Percentiles rank a stretch among this genome's conserved stretches.
These are phyloP conservation scores for Hypomecis punctinalis DNA, from an alignment of 2,888 invertebrate species.

Conservation along the genomic window DNA sequence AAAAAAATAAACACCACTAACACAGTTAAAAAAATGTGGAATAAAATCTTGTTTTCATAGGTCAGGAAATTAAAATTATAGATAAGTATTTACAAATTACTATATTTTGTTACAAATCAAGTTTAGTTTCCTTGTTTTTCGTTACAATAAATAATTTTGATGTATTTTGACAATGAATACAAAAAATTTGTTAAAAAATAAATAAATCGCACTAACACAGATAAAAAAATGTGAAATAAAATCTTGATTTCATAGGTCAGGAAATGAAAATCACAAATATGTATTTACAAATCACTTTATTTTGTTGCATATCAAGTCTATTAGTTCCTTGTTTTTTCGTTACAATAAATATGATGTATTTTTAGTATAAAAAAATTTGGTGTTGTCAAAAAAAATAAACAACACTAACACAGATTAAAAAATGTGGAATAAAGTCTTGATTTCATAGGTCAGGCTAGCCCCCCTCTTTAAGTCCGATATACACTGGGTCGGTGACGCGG, in stretches of 20 bases:
- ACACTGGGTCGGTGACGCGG: conserved; percentile 66
- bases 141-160: conserved; percentile 82
- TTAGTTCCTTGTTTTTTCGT: conserved; percentile 63
- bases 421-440: conserved; percentile 72
- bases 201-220: too few species aligned
- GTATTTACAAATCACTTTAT: conserved; percentile 83
- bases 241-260: too few species aligned
- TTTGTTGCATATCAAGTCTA: conserved; percentile 81
- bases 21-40: conserved; percentile 58
- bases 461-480: conserved; percentile 61
- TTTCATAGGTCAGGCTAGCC: conserved; percentile 64
- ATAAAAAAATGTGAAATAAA: too few species aligned
- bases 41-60: conserved; percentile 71
- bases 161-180: conserved; percentile 77
- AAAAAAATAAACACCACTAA: conserved; percentile 39
- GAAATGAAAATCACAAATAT: conserved; percentile 3
- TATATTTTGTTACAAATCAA: conserved; percentile 82
- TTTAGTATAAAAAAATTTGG: conserved; percentile 71
- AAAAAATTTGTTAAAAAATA: conserved; percentile 1
- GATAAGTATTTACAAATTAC: conserved; percentile 76
- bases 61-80: conserved; percentile 48
- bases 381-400: conserved; percentile 58
- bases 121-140: conserved; percentile 71
- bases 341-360: conserved; percentile 81
- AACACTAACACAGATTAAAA: conserved; percentile 72